These are phyloP conservation scores for Rhabdornis inornatus DNA, from an alignment of 2,113 vertebrate genomes.

Conservation along the genomic window DNA sequence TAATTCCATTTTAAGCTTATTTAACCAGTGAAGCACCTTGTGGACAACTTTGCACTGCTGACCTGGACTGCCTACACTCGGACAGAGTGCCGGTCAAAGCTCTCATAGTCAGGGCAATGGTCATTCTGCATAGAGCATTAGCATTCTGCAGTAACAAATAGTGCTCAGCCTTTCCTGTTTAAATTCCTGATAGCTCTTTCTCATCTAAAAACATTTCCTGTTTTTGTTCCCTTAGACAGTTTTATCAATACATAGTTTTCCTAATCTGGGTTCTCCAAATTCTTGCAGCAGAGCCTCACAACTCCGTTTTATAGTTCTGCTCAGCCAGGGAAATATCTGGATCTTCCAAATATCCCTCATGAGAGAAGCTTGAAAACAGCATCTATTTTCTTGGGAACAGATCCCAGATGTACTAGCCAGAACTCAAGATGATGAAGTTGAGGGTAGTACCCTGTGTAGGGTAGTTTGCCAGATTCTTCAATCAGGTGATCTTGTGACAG, in stretches of 20 bases:
- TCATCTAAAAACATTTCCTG: slow-evolving; percentile 52
- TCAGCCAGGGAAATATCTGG: neutral
- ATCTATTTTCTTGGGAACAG: neutral
- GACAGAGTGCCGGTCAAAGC: neutral
- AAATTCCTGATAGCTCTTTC: slow-evolving; percentile 33
- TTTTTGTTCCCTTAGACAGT: slow-evolving; percentile 16
- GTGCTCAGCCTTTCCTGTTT: slow-evolving; percentile 51
- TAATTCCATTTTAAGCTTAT: neutral
- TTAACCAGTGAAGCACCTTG: neutral
- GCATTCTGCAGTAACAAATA: neutral
- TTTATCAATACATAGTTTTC: slow-evolving; percentile 35
- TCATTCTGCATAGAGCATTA: neutral
- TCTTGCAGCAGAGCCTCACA: neutral
- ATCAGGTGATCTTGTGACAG: neutral
- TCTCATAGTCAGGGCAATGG: neutral
- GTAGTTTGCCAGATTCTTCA: neutral
- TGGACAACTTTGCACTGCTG: neutral
- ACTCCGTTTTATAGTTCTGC: neutral
- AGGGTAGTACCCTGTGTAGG: neutral
- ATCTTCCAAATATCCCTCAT: neutral
- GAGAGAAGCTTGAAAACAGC: neutral
- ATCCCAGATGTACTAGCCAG: neutral
- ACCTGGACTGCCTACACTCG: neutral
- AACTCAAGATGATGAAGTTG: neutral
- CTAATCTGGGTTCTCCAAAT: slow-evolving; percentile 12